A percentile compares a stretch with the other conserved stretches of the same genome.
Evolutionary conservation across 92 coral and sea anemone species (phyloP).

Genomic region (Heliopora coerulea): DNA sequence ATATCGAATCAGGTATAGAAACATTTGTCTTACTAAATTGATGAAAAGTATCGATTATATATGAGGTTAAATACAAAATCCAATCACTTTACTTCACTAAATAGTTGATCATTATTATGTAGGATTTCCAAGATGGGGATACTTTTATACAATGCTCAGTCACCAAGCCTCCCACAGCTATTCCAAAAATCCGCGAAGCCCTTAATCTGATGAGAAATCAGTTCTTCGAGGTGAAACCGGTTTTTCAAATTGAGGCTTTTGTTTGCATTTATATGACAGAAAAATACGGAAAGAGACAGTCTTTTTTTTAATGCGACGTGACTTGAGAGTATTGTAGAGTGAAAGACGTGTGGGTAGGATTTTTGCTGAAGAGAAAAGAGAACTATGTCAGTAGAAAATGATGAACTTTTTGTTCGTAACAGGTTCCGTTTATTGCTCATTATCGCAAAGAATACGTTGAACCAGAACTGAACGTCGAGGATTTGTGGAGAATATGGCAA

Average conservation of each 20-base stretch:
- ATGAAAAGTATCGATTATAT: no score
- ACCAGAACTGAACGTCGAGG: conserved; percentile 89
- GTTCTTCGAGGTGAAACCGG: conserved; percentile 98
- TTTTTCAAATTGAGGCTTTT: no score
- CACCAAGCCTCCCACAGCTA: conserved; percentile 79
- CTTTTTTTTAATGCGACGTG: no score
- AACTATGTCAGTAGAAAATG: no score
- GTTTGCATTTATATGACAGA: no score
- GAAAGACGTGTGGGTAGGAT: no score
- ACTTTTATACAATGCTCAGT: conserved; percentile 54
- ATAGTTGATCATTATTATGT: neutral
- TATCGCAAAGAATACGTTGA: conserved; percentile 97
- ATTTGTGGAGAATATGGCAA: conserved; percentile 93
- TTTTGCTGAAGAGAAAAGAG: no score
- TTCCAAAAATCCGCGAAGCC: conserved; percentile 85
- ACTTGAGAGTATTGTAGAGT: no score
- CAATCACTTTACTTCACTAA: neutral
- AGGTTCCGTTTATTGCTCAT: conserved; percentile 97
- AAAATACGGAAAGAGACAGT: no score
- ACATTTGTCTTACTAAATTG: neutral
- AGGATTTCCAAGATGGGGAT: conserved; percentile 77
- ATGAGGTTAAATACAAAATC: no score
- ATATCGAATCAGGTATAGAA: conserved; percentile 70
- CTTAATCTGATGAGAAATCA: conserved; percentile 95
- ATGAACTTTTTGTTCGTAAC: neutral